phyloP scores from a whole-genome alignment of 2,113 vertebrate genomes.

The Eurystomus gularis region DNA sequence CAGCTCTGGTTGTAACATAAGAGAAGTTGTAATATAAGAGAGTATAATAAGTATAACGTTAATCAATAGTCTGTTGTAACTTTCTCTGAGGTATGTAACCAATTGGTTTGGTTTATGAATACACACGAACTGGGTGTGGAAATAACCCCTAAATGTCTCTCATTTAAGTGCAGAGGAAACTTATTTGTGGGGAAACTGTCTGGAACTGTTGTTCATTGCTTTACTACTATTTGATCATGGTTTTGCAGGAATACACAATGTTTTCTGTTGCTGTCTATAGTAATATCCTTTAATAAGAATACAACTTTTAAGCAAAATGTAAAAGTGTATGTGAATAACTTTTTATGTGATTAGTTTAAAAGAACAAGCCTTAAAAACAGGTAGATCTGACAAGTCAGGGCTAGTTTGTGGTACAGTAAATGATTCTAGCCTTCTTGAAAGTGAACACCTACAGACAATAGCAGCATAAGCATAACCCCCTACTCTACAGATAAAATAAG shows the following conservation, averaged over 20 bases:
- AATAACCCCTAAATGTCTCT: not conserved
- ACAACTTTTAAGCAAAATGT: too few species aligned
- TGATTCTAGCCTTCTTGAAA: not conserved
- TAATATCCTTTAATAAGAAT: too few species aligned
- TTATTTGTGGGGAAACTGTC: not conserved
- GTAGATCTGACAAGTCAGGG: not conserved
- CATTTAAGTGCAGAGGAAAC: not conserved
- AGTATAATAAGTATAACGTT: not conserved
- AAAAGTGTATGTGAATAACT: not conserved
- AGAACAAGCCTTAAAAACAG: not conserved
- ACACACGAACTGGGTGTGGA: not conserved
- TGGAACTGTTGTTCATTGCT: not conserved
- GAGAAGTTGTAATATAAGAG: not conserved
- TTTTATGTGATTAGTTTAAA: not conserved
- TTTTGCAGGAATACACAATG: not conserved
- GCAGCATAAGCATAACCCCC: not conserved
- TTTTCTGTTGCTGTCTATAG: too few species aligned
- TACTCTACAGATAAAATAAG: not conserved
- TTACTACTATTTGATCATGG: not conserved
- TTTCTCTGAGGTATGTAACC: not conserved
- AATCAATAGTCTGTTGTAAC: not conserved
- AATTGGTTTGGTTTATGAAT: not conserved
- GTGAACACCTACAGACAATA: not conserved
- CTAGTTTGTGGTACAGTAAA: not conserved
- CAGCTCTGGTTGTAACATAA: not conserved